Base-by-base conservation (phyloP, 2,888 invertebrate species). In the Sarcophaga subvicina region DNA sequence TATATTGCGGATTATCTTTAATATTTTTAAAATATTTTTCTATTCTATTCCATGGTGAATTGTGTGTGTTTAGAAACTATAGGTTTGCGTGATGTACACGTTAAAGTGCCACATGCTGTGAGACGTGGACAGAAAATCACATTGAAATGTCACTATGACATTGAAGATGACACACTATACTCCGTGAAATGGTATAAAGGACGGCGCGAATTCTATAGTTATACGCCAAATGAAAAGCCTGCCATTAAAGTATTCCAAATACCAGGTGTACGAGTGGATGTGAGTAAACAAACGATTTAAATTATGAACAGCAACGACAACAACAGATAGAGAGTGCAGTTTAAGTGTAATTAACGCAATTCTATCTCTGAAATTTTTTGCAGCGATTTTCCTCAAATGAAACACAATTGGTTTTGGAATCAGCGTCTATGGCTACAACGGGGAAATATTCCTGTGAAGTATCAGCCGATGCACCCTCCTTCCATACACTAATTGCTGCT, bases 101-200 rank as follows among this genome's bases (percentile, higher is more conserved):
- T 96, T 85, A 93, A 94, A 87, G 95, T 96, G 6, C 96, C 96
- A 14, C 94, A 95, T 76, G 96, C 96, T 0, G 96, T 95, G 27
- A 94, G 95, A 87, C 94, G 95, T 62, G 96, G 96, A 11, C 94
- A 95, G 71, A 94, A 94, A 89, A 96, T 95, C 14, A 94, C 94
- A 86, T 94, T 96, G 89, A 94, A 94, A 90, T 98, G 98, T 93
- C 94, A 95, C 88, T 96, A 97, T 90, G 96, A 97, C 91, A 95
- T 97, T 94, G 96, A 97, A 92, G 96, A 95, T 10, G 96, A 95
- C 49, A 96, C 95, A 2, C 94, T 98, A 64, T 98, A 97, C 94
- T 95, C 97, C 2, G 96, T 98, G 75, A 97, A 97, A 94, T 98
- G 97, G 97, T 98, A 97, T 92, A 94, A 97, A 80, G 97, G 97